These are phyloP conservation scores for Eidolon dupreanum DNA, from an alignment of 2,797 vertebrate genomes.

Conservation along the genomic window DNA sequence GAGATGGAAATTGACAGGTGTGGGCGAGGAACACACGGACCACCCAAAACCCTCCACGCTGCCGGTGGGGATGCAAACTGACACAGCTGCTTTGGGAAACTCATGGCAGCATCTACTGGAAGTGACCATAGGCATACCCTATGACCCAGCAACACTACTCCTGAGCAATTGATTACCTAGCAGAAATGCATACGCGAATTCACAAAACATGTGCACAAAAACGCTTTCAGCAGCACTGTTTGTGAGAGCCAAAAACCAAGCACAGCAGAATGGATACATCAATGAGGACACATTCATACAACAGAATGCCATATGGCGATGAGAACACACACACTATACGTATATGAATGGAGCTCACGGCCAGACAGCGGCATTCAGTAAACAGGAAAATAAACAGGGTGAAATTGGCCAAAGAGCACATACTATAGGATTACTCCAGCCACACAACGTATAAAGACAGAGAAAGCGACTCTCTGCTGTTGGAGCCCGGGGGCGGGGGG, in stretches of 20 bases:
- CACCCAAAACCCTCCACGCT: not conserved
- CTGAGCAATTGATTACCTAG: rapidly evolving
- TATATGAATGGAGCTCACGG: not conserved
- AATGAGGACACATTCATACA: rapidly evolving
- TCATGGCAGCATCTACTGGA: rapidly evolving
- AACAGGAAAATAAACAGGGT: not conserved
- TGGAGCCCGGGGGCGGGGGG: not conserved
- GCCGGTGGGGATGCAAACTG: not conserved
- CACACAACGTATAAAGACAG: not conserved
- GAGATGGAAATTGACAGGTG: not conserved
- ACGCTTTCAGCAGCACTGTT: not conserved
- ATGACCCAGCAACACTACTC: not conserved
- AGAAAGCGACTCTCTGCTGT: not conserved
- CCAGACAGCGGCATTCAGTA: not conserved
- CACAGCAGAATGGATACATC: not conserved
- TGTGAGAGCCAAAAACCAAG: not conserved
- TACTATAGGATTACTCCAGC: not conserved
- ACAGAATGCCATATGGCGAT: not conserved
- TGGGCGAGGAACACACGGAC: rapidly evolving
- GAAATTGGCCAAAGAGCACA: not conserved
- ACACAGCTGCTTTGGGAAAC: not conserved
- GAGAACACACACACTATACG: not conserved
- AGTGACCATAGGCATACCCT: rapidly evolving
- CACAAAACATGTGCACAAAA: not conserved
- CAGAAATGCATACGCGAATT: not conserved